These are phyloP conservation scores for Crotalus viridis DNA, from an alignment of 2,113 vertebrate species.

Conservation along the genomic window DNA sequence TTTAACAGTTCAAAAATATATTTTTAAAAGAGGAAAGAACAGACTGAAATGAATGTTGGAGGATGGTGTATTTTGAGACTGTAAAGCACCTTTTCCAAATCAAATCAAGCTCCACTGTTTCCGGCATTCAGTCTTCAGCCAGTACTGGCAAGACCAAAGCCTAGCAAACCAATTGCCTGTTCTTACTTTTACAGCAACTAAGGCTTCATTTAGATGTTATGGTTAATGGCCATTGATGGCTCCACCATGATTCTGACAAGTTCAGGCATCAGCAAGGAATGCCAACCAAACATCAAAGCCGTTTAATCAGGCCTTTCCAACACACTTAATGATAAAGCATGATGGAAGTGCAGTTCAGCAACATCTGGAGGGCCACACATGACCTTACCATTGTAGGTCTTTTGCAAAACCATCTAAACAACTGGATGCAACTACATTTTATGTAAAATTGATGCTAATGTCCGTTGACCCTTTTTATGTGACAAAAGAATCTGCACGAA, in stretches of 20 bases:
- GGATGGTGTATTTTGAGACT: not conserved
- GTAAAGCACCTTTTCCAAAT: not conserved
- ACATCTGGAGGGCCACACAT: not conserved
- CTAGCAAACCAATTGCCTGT: not conserved
- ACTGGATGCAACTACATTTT: not conserved
- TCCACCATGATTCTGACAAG: not conserved
- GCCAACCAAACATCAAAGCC: not conserved
- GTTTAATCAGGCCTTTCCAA: not conserved
- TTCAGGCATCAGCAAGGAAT: not conserved
- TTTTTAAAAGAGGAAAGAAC: constrained; percentile 46
- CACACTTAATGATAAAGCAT: not conserved
- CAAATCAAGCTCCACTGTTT: not conserved
- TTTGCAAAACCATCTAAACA: not conserved
- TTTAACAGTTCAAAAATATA: constrained; percentile 18
- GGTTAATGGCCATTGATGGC: not conserved
- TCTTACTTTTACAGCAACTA: not conserved
- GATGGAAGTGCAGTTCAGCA: not conserved
- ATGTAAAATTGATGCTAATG: not conserved
- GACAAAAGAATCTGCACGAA: constrained; percentile 42
- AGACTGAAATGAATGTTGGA: not conserved
- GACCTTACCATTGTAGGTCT: not conserved
- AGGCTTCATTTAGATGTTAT: not conserved
- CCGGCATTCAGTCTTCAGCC: not conserved
- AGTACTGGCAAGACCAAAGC: constrained; percentile 9
- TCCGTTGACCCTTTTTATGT: constrained; percentile 49